Base-by-base conservation (phyloP, 2,888 invertebrate species). In the Scaptomyza reducta region DNA sequence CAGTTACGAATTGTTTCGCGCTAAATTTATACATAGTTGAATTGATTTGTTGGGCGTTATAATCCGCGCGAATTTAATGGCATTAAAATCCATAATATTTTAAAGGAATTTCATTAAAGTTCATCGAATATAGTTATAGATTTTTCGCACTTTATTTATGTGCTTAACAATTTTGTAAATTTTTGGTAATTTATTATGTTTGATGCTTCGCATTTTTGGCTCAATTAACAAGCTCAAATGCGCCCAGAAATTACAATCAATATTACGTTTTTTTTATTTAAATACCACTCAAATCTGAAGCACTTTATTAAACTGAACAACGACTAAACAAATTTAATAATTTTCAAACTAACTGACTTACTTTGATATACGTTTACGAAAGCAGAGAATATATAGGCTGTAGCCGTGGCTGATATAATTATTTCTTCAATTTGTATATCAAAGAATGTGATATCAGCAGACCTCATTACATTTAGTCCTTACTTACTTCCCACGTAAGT, bases 361-460 rank as follows among this genome's bases (percentile, higher is more conserved):
- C 22, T 22, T 22, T 22, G 22, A 22, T 22, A 22, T 3, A 22
- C 22, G 22, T 22, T 22, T 3, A 3, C 22, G 22, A 27, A 27
- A 27, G 27, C 3, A 7, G 29, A 29, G 7, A 10, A 31, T 3
- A 31, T 31, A 6, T 10, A 31, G 10, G 10, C 10, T 31, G 31
- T 31, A 10, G 31, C 7, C 27, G 1, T 27, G 27, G 33, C n/a
- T 13, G 5, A 41, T 29, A n/a, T 1, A 16, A 27, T 50, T 41
- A 50, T 54, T 35, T 33, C 25, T 38, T 44, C 41, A 55, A 46
- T 55, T 45, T 14, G 22, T 35, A 55, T 51, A 55, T 63, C 63
- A 70, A 69, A 63, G 49, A 42, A 22, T 50, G 16, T 38, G 22
- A 13, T n/a, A 55, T 50, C 29, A 29, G 63, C 50, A 53, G 55